Percentiles rank a stretch among this genome's conserved stretches.
Evolutionary conservation across 2,888 invertebrate genomes (phyloP).

Genomic region (Omphaloscelis lunosa): DNA sequence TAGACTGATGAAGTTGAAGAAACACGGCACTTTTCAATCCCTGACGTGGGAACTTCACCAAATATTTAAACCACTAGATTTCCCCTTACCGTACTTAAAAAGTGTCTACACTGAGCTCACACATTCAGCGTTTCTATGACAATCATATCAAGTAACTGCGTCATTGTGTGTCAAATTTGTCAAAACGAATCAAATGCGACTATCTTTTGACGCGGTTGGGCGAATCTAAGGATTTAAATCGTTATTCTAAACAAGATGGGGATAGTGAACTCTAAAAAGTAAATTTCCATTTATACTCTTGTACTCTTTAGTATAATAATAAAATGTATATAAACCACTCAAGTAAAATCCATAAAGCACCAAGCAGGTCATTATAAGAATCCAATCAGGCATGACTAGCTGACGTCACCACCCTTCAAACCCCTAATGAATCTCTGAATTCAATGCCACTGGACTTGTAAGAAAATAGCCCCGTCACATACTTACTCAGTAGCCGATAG

Average conservation of each 20-base stretch:
- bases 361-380: conserved; percentile 5
- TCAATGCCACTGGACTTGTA: conserved; percentile 50
- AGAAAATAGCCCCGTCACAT: conserved; percentile 55
- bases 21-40: not conserved
- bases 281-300: not conserved
- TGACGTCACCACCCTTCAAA: conserved; percentile 16
- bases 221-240: too few species aligned
- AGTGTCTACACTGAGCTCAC: too few species aligned
- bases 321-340: not conserved
- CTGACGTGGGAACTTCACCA: too few species aligned
- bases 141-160: too few species aligned
- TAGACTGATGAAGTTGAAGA: not conserved
- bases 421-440: conserved; percentile 40
- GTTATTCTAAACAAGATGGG: not conserved
- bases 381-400: conserved; percentile 20
- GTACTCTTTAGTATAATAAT: too few species aligned
- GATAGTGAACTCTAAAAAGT: too few species aligned
- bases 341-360: not conserved
- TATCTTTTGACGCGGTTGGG: too few species aligned
- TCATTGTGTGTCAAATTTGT: too few species aligned
- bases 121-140: too few species aligned
- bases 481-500: conserved; percentile 34
- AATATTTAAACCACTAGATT: too few species aligned
- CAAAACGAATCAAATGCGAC: too few species aligned
- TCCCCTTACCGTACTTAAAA: too few species aligned